phyloP scores from a whole-genome alignment of 2,797 vertebrate species.

The Diceros bicornis region DNA sequence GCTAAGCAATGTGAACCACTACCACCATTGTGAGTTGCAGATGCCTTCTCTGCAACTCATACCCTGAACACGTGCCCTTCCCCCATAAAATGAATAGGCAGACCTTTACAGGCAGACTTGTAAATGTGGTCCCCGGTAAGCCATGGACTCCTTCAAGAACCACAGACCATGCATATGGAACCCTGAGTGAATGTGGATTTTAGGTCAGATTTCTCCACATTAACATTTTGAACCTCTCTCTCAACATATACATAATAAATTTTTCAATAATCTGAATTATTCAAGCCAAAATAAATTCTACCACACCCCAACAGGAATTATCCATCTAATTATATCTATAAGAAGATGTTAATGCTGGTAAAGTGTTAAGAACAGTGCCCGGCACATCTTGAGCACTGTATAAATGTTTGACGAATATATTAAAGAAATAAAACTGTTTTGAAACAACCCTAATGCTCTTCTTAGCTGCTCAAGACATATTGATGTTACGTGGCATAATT shows the following conservation, averaged over 20 bases:
- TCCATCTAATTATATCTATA: neutral
- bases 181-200: neutral
- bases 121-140: neutral
- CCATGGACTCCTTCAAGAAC: neutral
- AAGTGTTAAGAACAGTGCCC: neutral
- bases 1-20: neutral
- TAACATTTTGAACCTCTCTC: slow-evolving; percentile 24
- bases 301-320: neutral
- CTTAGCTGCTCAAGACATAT: neutral
- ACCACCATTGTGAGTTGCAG: neutral
- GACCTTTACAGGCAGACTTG: neutral
- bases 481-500: neutral
- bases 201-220: neutral
- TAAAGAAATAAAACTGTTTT: slow-evolving; percentile 16
- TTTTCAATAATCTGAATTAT: slow-evolving; percentile 19
- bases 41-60: too few species aligned
- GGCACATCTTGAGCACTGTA: neutral
- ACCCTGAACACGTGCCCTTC: neutral
- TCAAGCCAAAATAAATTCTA: slow-evolving; percentile 22
- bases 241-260: neutral
- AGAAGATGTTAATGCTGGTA: neutral
- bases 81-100: neutral
- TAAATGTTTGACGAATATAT: neutral
- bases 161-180: neutral
- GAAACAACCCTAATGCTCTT: neutral